Evolutionary conservation across 2,797 vertebrate genomes (phyloP).

Genomic region (Pseudochirops cupreus): DNA sequence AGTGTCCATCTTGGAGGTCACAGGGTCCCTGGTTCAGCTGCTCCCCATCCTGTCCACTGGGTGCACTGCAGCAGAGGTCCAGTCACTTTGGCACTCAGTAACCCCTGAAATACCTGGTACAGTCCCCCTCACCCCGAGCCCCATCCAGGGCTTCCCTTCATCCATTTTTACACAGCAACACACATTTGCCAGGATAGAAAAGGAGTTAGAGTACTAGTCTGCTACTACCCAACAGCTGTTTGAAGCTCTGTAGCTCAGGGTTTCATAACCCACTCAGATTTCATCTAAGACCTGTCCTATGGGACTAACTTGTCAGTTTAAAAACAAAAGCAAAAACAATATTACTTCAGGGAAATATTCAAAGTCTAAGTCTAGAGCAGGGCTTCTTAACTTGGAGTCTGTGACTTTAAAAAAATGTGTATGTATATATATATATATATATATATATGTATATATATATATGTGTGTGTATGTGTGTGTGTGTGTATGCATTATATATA

Average conservation of each 20-base stretch:
- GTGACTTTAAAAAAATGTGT: not conserved
- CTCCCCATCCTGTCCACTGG: conserved; percentile 88
- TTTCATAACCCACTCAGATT: not conserved
- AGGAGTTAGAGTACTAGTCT: not conserved
- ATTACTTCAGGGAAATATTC: not conserved
- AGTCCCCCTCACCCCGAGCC: conserved; percentile 87
- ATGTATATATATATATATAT: no score
- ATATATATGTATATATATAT: no score
- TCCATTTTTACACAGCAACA: conserved; percentile 27
- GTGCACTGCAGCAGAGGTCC: conserved; percentile 90
- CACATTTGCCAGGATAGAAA: not conserved
- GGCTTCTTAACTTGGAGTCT: not conserved
- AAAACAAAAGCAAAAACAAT: not conserved
- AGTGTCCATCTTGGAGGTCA: conserved; percentile 92
- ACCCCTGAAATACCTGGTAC: conserved; percentile 93
- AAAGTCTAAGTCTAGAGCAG: not conserved
- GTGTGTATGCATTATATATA: no score
- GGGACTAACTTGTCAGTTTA: not conserved
- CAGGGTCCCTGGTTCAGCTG: conserved; percentile 86
- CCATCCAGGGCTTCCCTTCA: conserved; percentile 93
- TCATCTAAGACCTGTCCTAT: not conserved
- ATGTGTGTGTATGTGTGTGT: not conserved
- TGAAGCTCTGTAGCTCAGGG: not conserved
- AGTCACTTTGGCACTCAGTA: conserved; percentile 90
- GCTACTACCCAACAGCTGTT: not conserved